Evolutionary conservation across 2,113 vertebrate species (phyloP), one percentile per base, ranked within the genome.

Genomic region (Progne subis): DNA sequence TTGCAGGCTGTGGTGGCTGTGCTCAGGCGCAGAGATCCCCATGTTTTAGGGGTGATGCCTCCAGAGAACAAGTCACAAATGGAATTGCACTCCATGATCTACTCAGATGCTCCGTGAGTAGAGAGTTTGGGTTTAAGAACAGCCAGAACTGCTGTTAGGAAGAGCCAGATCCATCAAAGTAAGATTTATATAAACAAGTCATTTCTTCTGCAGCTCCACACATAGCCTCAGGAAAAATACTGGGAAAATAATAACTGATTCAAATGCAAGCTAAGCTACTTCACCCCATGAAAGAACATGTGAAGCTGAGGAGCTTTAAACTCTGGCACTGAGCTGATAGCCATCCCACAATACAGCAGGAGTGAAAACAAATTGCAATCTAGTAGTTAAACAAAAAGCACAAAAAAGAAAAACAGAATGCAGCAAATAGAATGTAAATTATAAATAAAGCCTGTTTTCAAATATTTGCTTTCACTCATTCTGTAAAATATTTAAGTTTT

Each of bases 251-350:
- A 75, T 44, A 91, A 96, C 59, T 18, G 63, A 80, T 82, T 82
- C 57, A 89, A 93, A 96, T 46, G 70, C 50, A 79, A 93, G 53
- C 44, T 64, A 44, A 93, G 50, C 46, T 82, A 32, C 90, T 86
- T 79, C 85, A 61, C 50, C 50, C 84, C 34, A 18, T 9, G 79
- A 85, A 93, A 74, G 78, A 41, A 69, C 1, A 7, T 5, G 46
- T 34, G 78, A 92, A 85, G 53, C 65, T 76, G 74, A 60, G 41
- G 17, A 68, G 43, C 63, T 88, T 50, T 72, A 69, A 75, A n/a
- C 70, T 64, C 90, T 57, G 63, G 46, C 55, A 53, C 49, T 31
- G 53, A 79, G 92, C 84, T 85, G 69, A 71, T 1, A 68, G 65
- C 37, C 90, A 76, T 57, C 57, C 56, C 49, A 16, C 37, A 82